These are phyloP conservation scores for Pemphredon lugubris DNA, from an alignment of 2,888 invertebrate species.

Conservation along the genomic window DNA sequence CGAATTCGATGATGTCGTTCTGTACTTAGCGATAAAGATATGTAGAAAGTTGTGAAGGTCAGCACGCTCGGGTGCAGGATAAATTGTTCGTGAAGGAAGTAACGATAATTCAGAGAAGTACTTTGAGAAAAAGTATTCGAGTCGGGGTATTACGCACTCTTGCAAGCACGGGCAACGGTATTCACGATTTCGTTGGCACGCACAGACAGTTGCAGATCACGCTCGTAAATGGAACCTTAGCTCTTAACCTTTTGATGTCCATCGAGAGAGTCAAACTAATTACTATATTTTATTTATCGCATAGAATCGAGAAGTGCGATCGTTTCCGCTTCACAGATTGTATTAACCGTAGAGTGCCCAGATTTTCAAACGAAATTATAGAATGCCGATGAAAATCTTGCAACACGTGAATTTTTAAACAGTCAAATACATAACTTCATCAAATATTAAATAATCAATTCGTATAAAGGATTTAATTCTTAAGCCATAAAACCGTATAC, in stretches of 20 bases:
- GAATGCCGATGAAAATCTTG: no score
- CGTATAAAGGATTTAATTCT: no score
- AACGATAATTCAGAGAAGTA: slow-evolving; percentile 12
- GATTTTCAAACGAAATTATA: no score
- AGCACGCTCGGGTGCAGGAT: background rate
- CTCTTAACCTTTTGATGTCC: slow-evolving; percentile 23
- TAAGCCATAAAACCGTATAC: no score
- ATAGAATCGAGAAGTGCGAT: no score
- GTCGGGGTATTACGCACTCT: slow-evolving; percentile 20
- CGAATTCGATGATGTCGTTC: background rate
- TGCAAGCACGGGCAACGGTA: slow-evolving; percentile 30
- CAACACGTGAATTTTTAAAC: no score
- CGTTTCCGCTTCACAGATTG: no score
- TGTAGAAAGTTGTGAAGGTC: slow-evolving; percentile 11
- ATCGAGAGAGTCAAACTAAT: slow-evolving; percentile 17
- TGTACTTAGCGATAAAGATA: slow-evolving; percentile 10
- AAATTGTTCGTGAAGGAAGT: slow-evolving; percentile 15
- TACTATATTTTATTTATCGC: no score
- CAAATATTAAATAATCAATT: no score
- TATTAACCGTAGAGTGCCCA: no score
- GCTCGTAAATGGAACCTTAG: slow-evolving; percentile 31
- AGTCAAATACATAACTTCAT: no score
- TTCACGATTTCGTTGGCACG: slow-evolving; percentile 66
- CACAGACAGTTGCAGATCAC: slow-evolving; percentile 51
- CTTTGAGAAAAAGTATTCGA: slow-evolving; percentile 3